Percentiles rank a stretch among this genome's conserved stretches.
Evolutionary conservation across 2,797 vertebrate species (phyloP).

Genomic region (Characodon lateralis): DNA sequence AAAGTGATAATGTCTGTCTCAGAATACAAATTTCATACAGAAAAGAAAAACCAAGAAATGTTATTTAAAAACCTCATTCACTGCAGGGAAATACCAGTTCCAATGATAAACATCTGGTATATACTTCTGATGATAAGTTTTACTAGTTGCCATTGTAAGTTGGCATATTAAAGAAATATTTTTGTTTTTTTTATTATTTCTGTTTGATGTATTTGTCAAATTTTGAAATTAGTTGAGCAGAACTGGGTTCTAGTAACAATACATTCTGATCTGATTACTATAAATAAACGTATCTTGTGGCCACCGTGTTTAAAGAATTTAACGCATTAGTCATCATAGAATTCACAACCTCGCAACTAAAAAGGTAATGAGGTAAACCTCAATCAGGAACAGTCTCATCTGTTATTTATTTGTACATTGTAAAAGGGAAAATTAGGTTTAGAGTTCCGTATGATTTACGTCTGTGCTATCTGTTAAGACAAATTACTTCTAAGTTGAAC

Average conservation of each 20-base stretch:
- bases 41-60: not conserved
- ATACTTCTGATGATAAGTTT: not conserved
- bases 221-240: not conserved
- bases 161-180: not conserved
- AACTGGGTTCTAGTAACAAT: not conserved
- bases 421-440: slow-evolving; percentile 48
- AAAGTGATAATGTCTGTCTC: not conserved
- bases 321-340: not conserved
- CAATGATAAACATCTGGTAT: not conserved
- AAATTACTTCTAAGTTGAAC: slow-evolving; percentile 51
- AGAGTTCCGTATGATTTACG: slow-evolving; percentile 52
- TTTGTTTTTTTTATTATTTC: not conserved
- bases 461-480: slow-evolving; percentile 55
- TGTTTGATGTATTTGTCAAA: not conserved
- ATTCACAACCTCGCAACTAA: slow-evolving; percentile 18
- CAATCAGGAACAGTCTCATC: slow-evolving; percentile 27
- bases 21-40: not conserved
- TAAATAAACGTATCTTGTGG: not conserved
- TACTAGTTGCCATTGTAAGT: not conserved
- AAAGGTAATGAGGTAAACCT: slow-evolving; percentile 30
- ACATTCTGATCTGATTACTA: not conserved
- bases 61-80: not conserved
- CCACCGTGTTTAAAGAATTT: not conserved
- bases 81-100: not conserved
- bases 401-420: slow-evolving; percentile 55